Base-by-base conservation (phyloP, 2,888 invertebrate genomes). In the Chromoteleia sp. region DNA sequence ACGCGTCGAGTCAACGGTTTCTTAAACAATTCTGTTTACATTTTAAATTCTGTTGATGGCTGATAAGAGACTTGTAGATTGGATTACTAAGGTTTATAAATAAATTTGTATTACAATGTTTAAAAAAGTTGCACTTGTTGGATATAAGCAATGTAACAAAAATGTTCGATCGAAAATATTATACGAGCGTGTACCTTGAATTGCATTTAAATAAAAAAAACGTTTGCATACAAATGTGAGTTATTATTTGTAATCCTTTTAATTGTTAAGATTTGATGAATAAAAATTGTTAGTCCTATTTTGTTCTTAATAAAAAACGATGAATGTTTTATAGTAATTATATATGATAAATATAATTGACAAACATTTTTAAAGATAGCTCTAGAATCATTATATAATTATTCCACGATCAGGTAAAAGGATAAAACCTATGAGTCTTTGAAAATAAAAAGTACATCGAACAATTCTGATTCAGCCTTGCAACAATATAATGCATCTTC, bases 71-170 rank as follows among this genome's bases (percentile, higher is more conserved):
- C 14, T 8, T 7, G 25, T 17, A 29, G 43, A 29, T 59, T 17
- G 43, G 25, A 59, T 59, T 43, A 59, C 43, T 14, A 5, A 5
- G 4, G 43, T 59, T 43, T 59, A 59, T 43, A 59, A 59, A 59
- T 59, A 59, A 41, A 21, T 19, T 19, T 36, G 25, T 29, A 45
- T 15, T 10, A 30, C 12, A 30, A 30, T 45, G 61, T 61, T 29
- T 59, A 14, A 15, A 4, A 10, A 41, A 19, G 25, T 25, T 50
- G 6, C 29, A 50, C n/a, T 14, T 50, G 50, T 50, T 50, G 43
- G 10, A 45, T 2, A n/a, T 1, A 2, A 36, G 10, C 2, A 36
- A 8, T 10, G n/a, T 7, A 36, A 36, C 12, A 17, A 4, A 7
- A 17, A 43, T n/a, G n/a, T n/a, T n/a, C n/a, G n/a, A n/a, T n/a